phyloP scores from a whole-genome alignment of 64 coral and sea anemone genomes.

The Dendronephthya gigantea region DNA sequence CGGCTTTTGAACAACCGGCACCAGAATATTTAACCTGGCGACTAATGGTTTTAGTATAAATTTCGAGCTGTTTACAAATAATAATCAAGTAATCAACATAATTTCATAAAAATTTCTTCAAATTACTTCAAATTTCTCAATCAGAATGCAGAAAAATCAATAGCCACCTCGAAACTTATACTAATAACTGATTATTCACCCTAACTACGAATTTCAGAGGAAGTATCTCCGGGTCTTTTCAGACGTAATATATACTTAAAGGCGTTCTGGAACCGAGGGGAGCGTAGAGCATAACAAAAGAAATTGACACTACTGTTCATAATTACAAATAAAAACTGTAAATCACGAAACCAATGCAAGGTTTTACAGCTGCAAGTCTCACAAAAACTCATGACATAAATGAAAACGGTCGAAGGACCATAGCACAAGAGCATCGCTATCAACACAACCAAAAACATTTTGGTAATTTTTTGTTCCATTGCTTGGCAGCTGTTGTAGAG shows the following conservation, averaged over 20 bases:
- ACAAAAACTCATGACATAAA: slow-evolving; percentile 93
- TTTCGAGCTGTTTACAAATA: too few relatives aligned
- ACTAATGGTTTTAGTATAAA: too few relatives aligned
- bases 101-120: too few relatives aligned
- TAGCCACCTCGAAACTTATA: too few relatives aligned
- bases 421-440: slow-evolving; percentile 64
- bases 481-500: too few relatives aligned
- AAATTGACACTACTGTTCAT: slow-evolving; percentile 74
- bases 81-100: too few relatives aligned
- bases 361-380: neutral
- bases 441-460: slow-evolving; percentile 56
- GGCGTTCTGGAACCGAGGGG: slow-evolving; percentile 57
- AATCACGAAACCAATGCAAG: slow-evolving; percentile 24
- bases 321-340: slow-evolving; percentile 73
- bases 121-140: too few relatives aligned
- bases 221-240: neutral
- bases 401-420: slow-evolving; percentile 76
- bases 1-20: too few relatives aligned
- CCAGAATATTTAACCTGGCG: too few relatives aligned
- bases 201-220: neutral
- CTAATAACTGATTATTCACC: neutral
- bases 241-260: slow-evolving; percentile 30
- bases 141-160: too few relatives aligned
- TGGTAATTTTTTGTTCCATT: slow-evolving; percentile 69
- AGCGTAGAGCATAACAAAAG: slow-evolving; percentile 55